Evolutionary conservation across 2,797 vertebrate genomes (phyloP), one percentile per base, ranked within the genome.

Genomic region (Tragelaphus oryx): DNA sequence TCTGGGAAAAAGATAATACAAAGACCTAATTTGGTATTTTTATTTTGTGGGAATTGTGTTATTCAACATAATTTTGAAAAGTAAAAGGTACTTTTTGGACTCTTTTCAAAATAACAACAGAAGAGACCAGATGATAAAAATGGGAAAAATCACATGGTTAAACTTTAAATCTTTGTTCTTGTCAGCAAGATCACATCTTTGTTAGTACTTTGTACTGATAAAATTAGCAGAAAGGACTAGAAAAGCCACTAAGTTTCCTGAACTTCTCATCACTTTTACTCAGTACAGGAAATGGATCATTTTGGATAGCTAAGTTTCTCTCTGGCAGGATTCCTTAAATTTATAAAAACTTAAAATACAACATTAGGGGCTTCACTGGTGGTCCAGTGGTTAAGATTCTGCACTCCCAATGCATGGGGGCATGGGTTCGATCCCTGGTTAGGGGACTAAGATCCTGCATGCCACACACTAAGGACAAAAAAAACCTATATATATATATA

Each of bases 1-100:
- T 65, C 98, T 98, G 48, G 46, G 20, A 95, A 94, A 85, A 89
- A 91, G 7, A 87, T 33, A 93, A 93, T 13, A 89, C 5, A 76
- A 92, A 96, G 17, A 94, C 2, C 8, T 92, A 76, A 87, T 55
- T 44, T 95, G 26, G 22, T 89, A 94, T 83, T 91, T 95, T 93
- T 80, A 86, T 60, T 92, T 95, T 83, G n/a, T 59, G 91, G 26
- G 46, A 95, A 48, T 46, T 91, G 10, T 82, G 81, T 6, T 62
- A 14, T 91, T 85, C 37, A 75, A 92, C 75, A 84, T 85, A 96
- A 87, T 94, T 93, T 83, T 91, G 7, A 87, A 68, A 76, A 87
- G 41, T 82, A 93, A 84, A 84, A 95, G 76, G n/a, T 74, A 93
- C 12, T 91, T 93, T 79, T 33, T 81, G 12, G 30, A 93, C 30